Evolutionary conservation across 2,113 vertebrate genomes (phyloP), one percentile per base, ranked within the genome.

Genomic region (Lathamus discolor): DNA sequence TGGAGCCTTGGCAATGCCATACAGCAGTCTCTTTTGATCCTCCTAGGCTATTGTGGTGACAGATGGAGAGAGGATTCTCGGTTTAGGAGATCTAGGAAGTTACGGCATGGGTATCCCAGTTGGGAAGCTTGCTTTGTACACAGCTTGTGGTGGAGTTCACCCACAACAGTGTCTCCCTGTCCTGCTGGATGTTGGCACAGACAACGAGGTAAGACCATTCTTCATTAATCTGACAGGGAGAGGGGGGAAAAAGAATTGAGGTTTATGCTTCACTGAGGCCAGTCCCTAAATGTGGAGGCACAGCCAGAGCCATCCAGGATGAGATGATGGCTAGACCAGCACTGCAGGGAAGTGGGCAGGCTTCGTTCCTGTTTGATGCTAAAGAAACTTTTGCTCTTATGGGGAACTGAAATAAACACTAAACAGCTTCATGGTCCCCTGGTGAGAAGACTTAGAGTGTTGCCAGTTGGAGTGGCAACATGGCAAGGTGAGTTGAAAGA

Each of bases 101-200:
- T 99, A 99, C 0, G 99, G 99, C 61, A 99, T 99, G 99, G 99
- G 99, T 17, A 99, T 99, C 81, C 99, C 99, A 0, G 99, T 99
- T 18, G 99, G 99, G 68, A 99, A 99, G 89, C 98, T 99, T 86
- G 99, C 99, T 44, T 98, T 99, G 59, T 99, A 99, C 97, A 99
- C 99, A 0, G 99, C 99, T 3, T 99, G 99, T 14, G 99, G 99
- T 39, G 99, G 99, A 9, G 99, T 99, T 41, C 95, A 94, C 44
- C 99, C 99, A 0, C 99, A 99, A 74, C 98, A 99, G 61, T 99
- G 99, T 93, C 99, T 99, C 43, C 99, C 99, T 11, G 99, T 99
- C 59, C 98, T 99, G 72, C 98, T 99, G 92, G 99, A 99, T n/a
- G 99, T 99, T 11, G 99, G 99, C 97, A 99, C 99, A 16, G 98